Percentiles rank a stretch among this genome's conserved stretches.
Conservation (phyloP, 1,140 invertebrate genomes). For the Ridgeia piscesae region DNA sequence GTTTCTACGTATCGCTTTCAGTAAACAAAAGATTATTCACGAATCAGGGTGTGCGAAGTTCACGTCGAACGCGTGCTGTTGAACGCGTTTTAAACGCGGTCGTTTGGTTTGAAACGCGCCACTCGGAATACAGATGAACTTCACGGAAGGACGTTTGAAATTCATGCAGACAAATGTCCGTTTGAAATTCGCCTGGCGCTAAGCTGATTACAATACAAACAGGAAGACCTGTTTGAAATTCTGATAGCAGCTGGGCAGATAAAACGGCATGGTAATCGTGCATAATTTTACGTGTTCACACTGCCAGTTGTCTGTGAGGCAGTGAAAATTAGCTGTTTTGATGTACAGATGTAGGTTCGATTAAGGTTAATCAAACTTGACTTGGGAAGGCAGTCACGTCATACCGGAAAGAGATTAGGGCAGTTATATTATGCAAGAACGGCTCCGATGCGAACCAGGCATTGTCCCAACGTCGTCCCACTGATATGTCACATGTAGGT, state of each 20-base stretch:
- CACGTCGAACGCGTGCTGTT: not conserved
- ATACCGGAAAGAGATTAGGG: not conserved
- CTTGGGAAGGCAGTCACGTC: not conserved
- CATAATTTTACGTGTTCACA: not conserved
- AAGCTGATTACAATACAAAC: constrained; percentile 1
- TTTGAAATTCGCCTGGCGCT: not conserved
- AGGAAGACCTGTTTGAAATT: not conserved
- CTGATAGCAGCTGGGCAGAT: not conserved
- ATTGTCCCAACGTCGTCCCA: not conserved
- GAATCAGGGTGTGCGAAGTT: not conserved
- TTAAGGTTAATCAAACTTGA: not conserved
- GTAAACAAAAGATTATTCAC: not conserved
- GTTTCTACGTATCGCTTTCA: not conserved
- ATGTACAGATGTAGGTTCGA: not conserved
- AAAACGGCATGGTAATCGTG: not conserved
- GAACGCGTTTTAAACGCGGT: not conserved
- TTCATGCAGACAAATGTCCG: not conserved
- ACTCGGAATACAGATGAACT: not conserved
- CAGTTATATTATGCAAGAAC: not conserved
- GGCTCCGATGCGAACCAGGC: not conserved
- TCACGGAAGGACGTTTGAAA: not conserved
- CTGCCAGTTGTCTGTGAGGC: not conserved
- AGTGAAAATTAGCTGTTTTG: not conserved
- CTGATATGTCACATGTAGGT: not conserved
- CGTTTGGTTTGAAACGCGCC: not conserved